Evolutionary conservation across 1,140 invertebrate species (phyloP), one percentile per base, ranked within the genome.

Genomic region (Drosophila parvula): DNA sequence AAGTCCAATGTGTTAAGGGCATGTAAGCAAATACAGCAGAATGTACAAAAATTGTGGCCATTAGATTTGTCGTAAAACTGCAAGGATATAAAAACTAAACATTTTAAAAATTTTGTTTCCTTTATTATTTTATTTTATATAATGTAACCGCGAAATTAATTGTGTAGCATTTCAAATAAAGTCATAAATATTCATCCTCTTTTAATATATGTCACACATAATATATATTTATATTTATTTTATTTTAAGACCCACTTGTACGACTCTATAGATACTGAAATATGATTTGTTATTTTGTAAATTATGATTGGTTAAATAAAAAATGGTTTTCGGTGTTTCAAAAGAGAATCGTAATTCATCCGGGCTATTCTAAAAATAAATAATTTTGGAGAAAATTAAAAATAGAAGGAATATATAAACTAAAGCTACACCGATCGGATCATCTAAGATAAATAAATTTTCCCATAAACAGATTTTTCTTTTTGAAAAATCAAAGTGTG

Each of bases 291-390:
- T 18, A 30, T 30, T 58, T 58, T 58, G 40, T 50, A 48, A 14
- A 48, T 50, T 58, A 41, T 58, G 48, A 58, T 58, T 58, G 41
- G 41, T 47, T 50, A 58, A 58, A 59, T 59, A 59, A 59, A 58
- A 48, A 59, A 10, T 18, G 32, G 4, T 18, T 59, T 59, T 59
- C 30, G 43, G 57, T 59, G 41, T 59, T 50, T 30, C 5, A 58
- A 50, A 51, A 59, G 5, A 5, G 11, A 12, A 12, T 22, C n/a
- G 6, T 18, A 22, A 9, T 38, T 22, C 11, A 51, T 51, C 2
- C 28, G 16, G 47, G 5, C 9, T 5, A 30, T 48, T 10, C 0
- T 10, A n/a, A 28, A 28, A 48, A 6, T 6, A 16, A 0, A 28
- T n/a, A 48, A 12, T 22, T 4, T 22, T 12, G 18, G 5, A 22